A percentile compares a stretch with the other conserved stretches of the same genome.
These are phyloP conservation scores for Marisa cornuarietis DNA, from an alignment of 1,140 invertebrate genomes.

Conservation along the genomic window DNA sequence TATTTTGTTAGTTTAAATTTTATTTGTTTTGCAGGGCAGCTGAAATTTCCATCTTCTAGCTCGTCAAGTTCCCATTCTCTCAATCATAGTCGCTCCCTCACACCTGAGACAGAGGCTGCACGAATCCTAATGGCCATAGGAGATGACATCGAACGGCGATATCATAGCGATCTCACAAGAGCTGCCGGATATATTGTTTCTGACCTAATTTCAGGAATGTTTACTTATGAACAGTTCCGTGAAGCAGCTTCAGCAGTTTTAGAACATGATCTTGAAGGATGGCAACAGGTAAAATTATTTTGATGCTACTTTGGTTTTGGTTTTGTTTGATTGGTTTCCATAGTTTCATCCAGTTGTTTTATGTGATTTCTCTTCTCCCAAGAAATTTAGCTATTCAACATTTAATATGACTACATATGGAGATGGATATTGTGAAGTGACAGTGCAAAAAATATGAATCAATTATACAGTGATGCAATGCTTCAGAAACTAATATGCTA, in stretches of 20 bases:
- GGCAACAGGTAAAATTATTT: constrained; percentile 42
- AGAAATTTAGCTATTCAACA: not conserved
- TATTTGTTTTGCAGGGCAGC: too few relatives aligned
- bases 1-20: too few relatives aligned
- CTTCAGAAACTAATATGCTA: not conserved
- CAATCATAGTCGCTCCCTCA: constrained; percentile 17
- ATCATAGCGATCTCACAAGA: constrained; percentile 34
- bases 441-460: not conserved
- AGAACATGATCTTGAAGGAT: constrained; percentile 35
- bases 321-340: not conserved
- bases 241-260: constrained; percentile 37
- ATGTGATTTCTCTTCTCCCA: not conserved
- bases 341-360: not conserved
- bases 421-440: not conserved
- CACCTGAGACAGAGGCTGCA: constrained; percentile 46
- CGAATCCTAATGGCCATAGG: constrained; percentile 45
- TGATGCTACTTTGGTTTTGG: not conserved
- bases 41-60: too few relatives aligned
- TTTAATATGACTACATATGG: not conserved
- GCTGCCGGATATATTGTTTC: constrained; percentile 31
- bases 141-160: constrained; percentile 46
- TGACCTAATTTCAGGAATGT: constrained; percentile 14
- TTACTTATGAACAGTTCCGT: constrained; percentile 44
- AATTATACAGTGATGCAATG: not conserved
- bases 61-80: too few relatives aligned